Evolutionary conservation across 2,113 vertebrate species (phyloP).

Genomic region (Cromileptes altivelis): DNA sequence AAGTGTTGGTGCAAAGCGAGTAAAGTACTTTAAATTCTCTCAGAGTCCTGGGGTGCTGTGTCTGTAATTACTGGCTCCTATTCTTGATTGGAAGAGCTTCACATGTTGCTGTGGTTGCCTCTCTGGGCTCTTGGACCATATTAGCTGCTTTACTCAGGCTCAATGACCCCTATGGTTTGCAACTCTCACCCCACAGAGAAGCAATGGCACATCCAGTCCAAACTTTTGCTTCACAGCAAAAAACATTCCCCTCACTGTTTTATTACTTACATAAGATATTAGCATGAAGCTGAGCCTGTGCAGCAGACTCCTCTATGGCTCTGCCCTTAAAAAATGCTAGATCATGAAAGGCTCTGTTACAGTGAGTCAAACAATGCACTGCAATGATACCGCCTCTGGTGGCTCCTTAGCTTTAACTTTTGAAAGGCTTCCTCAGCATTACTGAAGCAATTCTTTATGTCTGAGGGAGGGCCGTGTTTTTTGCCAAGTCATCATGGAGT

Average conservation of each 20-base stretch:
- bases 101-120: conserved; percentile 40
- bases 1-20: conserved; percentile 39
- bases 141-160: conserved; percentile 11
- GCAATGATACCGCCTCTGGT: conserved; percentile 29
- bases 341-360: conserved; percentile 34
- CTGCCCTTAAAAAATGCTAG: conserved; percentile 26
- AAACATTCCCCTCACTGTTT: conserved; percentile 7
- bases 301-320: conserved; percentile 1
- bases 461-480: conserved; percentile 4
- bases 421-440: conserved; percentile 49
- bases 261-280: conserved; percentile 6
- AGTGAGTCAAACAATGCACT: conserved; percentile 23
- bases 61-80: conserved; percentile 43
- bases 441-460: conserved; percentile 29
- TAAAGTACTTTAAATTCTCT: conserved; percentile 44
- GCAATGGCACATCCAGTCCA: neutral
- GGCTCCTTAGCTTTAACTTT: conserved; percentile 36
- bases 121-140: neutral
- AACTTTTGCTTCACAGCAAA: neutral
- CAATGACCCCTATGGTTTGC: conserved; percentile 18
- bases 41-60: conserved; percentile 8
- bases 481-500: conserved; percentile 48
- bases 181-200: conserved; percentile 2
- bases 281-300: conserved; percentile 7
- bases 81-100: conserved; percentile 54